Evolutionary conservation across 2,888 invertebrate genomes (phyloP).

Genomic region (Napeogenes inachia): DNA sequence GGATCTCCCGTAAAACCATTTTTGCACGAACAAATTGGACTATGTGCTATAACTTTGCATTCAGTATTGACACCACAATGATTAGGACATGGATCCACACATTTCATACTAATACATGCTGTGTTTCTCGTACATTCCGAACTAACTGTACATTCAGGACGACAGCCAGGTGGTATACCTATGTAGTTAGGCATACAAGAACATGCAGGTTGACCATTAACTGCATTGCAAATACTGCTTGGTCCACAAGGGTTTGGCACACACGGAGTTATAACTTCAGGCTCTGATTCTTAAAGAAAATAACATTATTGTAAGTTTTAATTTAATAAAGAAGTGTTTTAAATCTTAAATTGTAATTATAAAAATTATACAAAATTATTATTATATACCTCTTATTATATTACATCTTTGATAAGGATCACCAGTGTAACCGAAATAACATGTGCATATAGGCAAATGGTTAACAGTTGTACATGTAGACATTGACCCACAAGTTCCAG

Average conservation of each 20-base stretch:
- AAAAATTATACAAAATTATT: too few relatives aligned
- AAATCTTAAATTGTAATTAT: not conserved
- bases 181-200: slow-evolving; percentile 84
- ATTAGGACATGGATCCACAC: slow-evolving; percentile 85
- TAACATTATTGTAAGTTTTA: not conserved
- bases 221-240: slow-evolving; percentile 84
- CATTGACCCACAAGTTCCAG: slow-evolving; percentile 84
- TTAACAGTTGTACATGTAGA: slow-evolving; percentile 84
- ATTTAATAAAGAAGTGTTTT: too few relatives aligned
- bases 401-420: slow-evolving; percentile 83
- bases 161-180: slow-evolving; percentile 85
- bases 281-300: slow-evolving; percentile 47
- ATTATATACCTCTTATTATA: slow-evolving; percentile 49
- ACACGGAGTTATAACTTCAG: slow-evolving; percentile 77
- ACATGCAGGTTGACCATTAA: slow-evolving; percentile 84
- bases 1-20: slow-evolving; percentile 81
- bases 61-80: slow-evolving; percentile 82
- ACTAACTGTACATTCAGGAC: slow-evolving; percentile 87
- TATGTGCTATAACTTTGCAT: slow-evolving; percentile 87
- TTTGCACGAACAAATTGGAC: slow-evolving; percentile 86
- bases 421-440: slow-evolving; percentile 82
- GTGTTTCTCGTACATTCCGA: slow-evolving; percentile 84
- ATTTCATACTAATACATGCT: slow-evolving; percentile 87
- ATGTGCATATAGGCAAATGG: slow-evolving; percentile 83
- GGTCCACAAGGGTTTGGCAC: slow-evolving; percentile 85